Percentiles rank a stretch among this genome's conserved stretches.
These are phyloP conservation scores for Dromas ardeola DNA, from an alignment of 2,113 vertebrate genomes.

Conservation along the genomic window DNA sequence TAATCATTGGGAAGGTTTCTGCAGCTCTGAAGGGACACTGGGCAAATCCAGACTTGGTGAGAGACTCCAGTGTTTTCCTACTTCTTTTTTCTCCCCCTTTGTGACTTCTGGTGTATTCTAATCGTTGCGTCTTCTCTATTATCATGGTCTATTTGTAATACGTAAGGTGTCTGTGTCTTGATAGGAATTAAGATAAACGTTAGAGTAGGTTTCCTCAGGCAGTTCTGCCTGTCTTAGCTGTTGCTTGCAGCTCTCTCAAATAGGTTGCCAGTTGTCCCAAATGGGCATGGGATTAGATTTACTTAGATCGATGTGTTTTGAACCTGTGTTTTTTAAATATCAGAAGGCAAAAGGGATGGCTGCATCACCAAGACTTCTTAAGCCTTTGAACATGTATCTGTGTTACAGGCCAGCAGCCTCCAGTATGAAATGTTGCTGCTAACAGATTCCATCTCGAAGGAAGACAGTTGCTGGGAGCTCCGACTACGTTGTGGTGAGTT, in stretches of 20 bases:
- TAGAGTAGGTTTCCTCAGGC: neutral
- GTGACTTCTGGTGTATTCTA: neutral
- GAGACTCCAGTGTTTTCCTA: neutral
- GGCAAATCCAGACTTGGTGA: slow-evolving; percentile 97
- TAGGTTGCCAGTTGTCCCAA: neutral
- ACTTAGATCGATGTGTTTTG: neutral
- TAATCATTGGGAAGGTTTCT: slow-evolving; percentile 96
- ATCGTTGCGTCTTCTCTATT: neutral
- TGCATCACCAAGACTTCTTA: neutral
- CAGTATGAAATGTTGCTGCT: slow-evolving; percentile 98
- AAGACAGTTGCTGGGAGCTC: slow-evolving; percentile 97
- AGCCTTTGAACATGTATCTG: neutral
- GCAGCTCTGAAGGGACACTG: slow-evolving; percentile 96
- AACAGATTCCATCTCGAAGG: slow-evolving; percentile 96
- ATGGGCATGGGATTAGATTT: neutral
- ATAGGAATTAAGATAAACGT: neutral
- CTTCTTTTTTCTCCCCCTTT: neutral
- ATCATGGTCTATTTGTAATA: neutral
- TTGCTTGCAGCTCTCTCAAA: neutral
- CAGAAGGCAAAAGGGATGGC: neutral
- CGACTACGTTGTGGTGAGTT: slow-evolving; percentile 93
- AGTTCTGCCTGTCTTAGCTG: neutral
- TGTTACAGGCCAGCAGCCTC: slow-evolving; percentile 90
- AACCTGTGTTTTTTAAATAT: neutral
- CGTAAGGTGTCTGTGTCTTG: neutral